Conservation (phyloP, 2,797 vertebrate genomes). For the Schizothorax lantsangensis region DNA sequence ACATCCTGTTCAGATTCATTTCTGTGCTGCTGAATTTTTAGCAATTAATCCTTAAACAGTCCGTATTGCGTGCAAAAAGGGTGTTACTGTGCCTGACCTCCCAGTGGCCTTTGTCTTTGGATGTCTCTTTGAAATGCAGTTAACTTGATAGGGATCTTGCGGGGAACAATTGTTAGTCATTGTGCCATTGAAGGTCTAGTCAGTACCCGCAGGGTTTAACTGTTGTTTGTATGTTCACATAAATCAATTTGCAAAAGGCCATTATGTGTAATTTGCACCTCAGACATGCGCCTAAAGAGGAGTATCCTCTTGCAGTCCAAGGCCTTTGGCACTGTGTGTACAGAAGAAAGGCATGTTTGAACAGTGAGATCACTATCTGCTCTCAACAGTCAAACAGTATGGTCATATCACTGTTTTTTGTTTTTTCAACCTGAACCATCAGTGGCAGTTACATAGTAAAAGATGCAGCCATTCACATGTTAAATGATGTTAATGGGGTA, state of each 20-base stretch:
- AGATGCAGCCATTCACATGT: not conserved
- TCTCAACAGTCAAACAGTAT: slow-evolving; percentile 54
- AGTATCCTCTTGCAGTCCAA: slow-evolving; percentile 50
- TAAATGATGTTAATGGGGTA: not conserved
- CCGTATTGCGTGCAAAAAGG: not conserved
- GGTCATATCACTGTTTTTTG: slow-evolving; percentile 28
- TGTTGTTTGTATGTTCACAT: slow-evolving; percentile 66
- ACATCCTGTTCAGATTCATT: not conserved
- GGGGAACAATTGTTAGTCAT: slow-evolving; percentile 42
- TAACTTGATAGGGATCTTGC: slow-evolving; percentile 36
- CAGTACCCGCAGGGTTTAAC: slow-evolving; percentile 27
- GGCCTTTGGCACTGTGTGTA: slow-evolving; percentile 56
- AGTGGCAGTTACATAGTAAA: not conserved
- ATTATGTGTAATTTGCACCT: slow-evolving; percentile 56
- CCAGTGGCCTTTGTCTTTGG: slow-evolving; percentile 11
- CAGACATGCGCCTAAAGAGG: slow-evolving; percentile 54
- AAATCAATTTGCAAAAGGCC: slow-evolving; percentile 53
- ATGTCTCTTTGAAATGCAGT: slow-evolving; percentile 51
- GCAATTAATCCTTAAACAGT: not conserved
- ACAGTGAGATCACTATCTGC: slow-evolving; percentile 68
- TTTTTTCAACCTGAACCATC: not conserved
- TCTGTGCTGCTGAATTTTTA: not conserved
- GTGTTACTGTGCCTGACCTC: not conserved
- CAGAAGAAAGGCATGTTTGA: slow-evolving; percentile 68
- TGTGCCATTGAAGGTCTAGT: slow-evolving; percentile 37